Percentiles rank a stretch among this genome's conserved stretches.
Conservation (phyloP, 2,888 invertebrate genomes). For the Alloscopus bannaensis region DNA sequence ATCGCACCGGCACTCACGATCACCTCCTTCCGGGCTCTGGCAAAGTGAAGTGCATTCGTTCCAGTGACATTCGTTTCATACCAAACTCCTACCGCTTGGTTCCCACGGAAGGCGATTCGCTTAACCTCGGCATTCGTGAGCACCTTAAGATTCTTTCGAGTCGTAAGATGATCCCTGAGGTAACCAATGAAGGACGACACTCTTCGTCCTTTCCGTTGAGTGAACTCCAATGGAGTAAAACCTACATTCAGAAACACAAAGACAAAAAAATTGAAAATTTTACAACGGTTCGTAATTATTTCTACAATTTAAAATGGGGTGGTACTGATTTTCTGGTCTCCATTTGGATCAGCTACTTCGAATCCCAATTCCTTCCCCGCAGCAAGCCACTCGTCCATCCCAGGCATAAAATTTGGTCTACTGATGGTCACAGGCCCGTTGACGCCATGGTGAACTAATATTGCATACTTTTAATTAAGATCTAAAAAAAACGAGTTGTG, state of each 20-base stretch:
- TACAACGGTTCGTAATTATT: background rate
- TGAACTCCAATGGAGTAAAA: conserved; percentile 50
- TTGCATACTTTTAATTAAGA: background rate
- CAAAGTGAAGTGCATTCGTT: background rate
- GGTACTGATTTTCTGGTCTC: conserved; percentile 50
- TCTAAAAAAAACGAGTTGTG: background rate
- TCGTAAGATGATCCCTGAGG: conserved; percentile 8
- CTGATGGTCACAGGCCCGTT: conserved; percentile 44
- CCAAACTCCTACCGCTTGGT: conserved; percentile 28
- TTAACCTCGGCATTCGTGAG: conserved; percentile 14
- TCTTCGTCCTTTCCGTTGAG: conserved; percentile 41
- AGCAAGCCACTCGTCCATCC: conserved; percentile 29
- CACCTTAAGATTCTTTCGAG: conserved; percentile 8
- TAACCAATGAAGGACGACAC: conserved; percentile 52
- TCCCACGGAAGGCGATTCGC: conserved; percentile 5
- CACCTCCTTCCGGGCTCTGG: conserved; percentile 18
- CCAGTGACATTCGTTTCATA: background rate
- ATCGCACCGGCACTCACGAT: conserved; percentile 31
- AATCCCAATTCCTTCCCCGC: conserved; percentile 57
- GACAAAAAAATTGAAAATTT: background rate
- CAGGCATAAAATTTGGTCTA: conserved; percentile 34
- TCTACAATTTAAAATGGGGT: too few species aligned
- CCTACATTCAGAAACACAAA: conserved; percentile 16
- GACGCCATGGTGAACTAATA: conserved; percentile 47
- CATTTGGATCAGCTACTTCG: conserved; percentile 51